Evolutionary conservation across 2,113 vertebrate species (phyloP).

Genomic region (Piliocolobus tephrosceles): DNA sequence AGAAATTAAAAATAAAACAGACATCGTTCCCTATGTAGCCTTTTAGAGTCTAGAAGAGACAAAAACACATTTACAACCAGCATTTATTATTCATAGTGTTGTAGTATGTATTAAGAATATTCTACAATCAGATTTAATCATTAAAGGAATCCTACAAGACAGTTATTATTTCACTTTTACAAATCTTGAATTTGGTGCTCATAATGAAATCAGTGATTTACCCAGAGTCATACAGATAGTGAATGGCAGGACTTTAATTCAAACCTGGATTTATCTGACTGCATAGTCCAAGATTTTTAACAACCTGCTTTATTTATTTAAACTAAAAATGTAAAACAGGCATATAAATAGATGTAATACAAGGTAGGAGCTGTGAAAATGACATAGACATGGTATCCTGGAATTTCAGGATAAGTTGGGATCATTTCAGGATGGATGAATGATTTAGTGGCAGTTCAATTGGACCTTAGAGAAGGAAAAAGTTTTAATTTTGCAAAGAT

Average conservation of each 20-base stretch:
- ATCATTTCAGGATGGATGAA: background rate
- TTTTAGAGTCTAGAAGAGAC: background rate
- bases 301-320: background rate
- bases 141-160: background rate
- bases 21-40: background rate
- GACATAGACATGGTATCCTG: background rate
- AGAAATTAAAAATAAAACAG: background rate
- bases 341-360: background rate
- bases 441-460: background rate
- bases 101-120: background rate
- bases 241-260: background rate
- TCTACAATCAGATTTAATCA: background rate
- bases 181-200: constrained; percentile 7
- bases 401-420: background rate
- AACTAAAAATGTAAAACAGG: background rate
- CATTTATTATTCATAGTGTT: background rate
- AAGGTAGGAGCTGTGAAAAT: background rate
- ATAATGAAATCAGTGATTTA: background rate
- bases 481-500: background rate
- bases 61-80: background rate
- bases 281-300: background rate
- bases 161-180: background rate
- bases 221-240: background rate
- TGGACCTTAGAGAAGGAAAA: background rate
- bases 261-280: background rate